Percentiles rank a stretch among this genome's conserved stretches.
These are phyloP conservation scores for Epistrophe grossulariae DNA, from an alignment of 2,888 invertebrate genomes.

Conservation along the genomic window DNA sequence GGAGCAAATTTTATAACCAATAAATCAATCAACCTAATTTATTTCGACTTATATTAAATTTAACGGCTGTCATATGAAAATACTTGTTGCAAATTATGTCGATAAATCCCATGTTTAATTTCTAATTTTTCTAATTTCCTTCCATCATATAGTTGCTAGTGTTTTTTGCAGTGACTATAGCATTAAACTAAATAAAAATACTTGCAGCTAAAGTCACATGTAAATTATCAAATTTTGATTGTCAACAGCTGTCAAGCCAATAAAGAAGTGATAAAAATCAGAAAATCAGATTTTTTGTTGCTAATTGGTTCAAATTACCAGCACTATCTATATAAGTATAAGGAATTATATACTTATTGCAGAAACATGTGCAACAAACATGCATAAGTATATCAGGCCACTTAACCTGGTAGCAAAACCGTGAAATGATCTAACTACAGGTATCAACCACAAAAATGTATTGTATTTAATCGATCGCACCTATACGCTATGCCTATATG, in stretches of 20 bases:
- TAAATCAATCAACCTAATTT: not conserved
- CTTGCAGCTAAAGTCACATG: not conserved
- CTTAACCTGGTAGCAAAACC: conserved; percentile 45
- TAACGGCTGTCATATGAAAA: not conserved
- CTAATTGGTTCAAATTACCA: conserved; percentile 55
- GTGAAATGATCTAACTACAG: conserved; percentile 49
- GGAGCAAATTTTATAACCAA: too few species aligned
- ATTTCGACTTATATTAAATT: not conserved
- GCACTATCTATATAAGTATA: not conserved
- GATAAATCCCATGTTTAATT: too few species aligned
- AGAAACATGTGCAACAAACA: conserved; percentile 2
- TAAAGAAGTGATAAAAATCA: conserved; percentile 35
- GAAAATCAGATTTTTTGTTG: conserved; percentile 39
- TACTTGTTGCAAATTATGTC: not conserved
- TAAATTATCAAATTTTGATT: conserved; percentile 46
- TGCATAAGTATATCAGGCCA: conserved; percentile 29
- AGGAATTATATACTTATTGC: not conserved
- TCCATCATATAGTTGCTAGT: not conserved
- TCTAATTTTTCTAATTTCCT: not conserved
- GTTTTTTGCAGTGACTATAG: not conserved
- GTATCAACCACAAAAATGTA: conserved; percentile 53
- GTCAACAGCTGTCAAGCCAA: conserved; percentile 32
- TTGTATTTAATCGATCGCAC: conserved; percentile 39
- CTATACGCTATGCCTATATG: not conserved
- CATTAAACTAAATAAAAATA: conserved; percentile 1